A percentile compares a stretch with the other conserved stretches of the same genome.
phyloP scores from a whole-genome alignment of 2,113 vertebrate genomes.

The Brienomyrus longianalis region DNA sequence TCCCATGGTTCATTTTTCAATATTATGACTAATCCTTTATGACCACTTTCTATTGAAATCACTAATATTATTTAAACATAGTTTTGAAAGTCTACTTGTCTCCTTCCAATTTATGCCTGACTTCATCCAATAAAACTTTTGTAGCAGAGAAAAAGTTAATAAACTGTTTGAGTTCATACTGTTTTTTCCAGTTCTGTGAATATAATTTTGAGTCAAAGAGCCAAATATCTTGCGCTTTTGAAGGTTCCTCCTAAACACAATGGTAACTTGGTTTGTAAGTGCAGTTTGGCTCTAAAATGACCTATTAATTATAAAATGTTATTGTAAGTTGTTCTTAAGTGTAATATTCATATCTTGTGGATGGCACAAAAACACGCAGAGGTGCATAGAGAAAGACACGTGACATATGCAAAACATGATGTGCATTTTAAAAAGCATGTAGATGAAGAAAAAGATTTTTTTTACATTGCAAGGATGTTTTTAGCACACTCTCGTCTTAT shows the following conservation, averaged over 20 bases:
- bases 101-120: background rate
- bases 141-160: background rate
- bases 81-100: background rate
- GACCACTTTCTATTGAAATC: background rate
- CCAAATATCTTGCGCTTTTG: background rate
- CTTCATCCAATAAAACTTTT: background rate
- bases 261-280: no score
- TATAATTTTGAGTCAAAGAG: background rate
- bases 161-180: no score
- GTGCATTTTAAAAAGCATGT: background rate
- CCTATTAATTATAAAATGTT: no score
- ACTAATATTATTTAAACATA: background rate
- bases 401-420: background rate
- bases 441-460: background rate
- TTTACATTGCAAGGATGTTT: background rate
- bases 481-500: conserved; percentile 24
- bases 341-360: background rate
- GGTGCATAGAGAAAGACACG: background rate
- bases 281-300: no score
- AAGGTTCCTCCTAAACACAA: background rate
- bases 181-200: background rate
- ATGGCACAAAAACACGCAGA: background rate
- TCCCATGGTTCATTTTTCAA: background rate
- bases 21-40: background rate
- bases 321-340: no score